These are phyloP conservation scores for Montipora capitata DNA, from an alignment of 92 coral and sea anemone genomes.

Conservation along the genomic window DNA sequence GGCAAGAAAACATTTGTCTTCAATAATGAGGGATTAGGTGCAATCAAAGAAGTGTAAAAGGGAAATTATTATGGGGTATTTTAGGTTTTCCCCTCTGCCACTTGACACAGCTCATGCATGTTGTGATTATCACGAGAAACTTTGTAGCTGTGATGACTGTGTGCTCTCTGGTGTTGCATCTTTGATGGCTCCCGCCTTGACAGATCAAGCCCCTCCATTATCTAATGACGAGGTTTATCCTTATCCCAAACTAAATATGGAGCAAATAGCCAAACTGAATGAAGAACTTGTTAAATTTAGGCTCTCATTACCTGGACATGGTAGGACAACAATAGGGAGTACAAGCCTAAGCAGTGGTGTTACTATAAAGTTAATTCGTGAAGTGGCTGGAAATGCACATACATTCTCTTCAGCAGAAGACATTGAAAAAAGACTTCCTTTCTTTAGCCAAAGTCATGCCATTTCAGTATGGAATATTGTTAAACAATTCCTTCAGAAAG, in stretches of 20 bases:
- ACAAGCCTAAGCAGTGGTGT: slow-evolving; percentile 71
- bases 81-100: slow-evolving; percentile 51
- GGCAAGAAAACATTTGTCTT: slow-evolving; percentile 48
- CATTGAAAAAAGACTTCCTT: slow-evolving; percentile 53
- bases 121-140: slow-evolving; percentile 56
- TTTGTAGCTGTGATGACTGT: slow-evolving; percentile 75
- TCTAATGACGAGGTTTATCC: neutral
- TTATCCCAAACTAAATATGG: slow-evolving; percentile 11
- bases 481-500: slow-evolving; percentile 42
- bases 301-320: slow-evolving; percentile 74
- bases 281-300: slow-evolving; percentile 65
- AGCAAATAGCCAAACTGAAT: slow-evolving; percentile 47
- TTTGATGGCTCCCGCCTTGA: slow-evolving; percentile 16
- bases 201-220: slow-evolving; percentile 12
- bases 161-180: slow-evolving; percentile 34
- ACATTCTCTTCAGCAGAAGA: slow-evolving; percentile 34
- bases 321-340: slow-evolving; percentile 74
- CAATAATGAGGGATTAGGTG: slow-evolving; percentile 65
- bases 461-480: slow-evolving; percentile 51
- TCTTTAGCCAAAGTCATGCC: slow-evolving; percentile 67
- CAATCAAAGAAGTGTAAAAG: slow-evolving; percentile 53
- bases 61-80: slow-evolving; percentile 56
- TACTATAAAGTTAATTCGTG: slow-evolving; percentile 49
- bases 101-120: slow-evolving; percentile 53
- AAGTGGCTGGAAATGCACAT: slow-evolving; percentile 59